Evolutionary conservation across 2,797 vertebrate species (phyloP).

Genomic region (Remorina albescens): DNA sequence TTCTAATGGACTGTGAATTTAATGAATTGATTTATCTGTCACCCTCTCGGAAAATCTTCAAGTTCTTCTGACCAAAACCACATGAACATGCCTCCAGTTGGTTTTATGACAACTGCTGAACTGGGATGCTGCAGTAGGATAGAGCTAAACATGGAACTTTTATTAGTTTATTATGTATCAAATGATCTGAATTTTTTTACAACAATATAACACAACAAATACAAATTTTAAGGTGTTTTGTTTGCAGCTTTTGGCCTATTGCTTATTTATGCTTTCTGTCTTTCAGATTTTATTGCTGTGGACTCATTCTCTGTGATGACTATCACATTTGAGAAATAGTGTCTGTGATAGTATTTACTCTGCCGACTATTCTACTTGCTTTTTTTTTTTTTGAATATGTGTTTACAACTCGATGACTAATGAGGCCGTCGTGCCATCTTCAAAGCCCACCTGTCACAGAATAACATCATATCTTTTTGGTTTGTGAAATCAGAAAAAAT

Average conservation of each 20-base stretch:
- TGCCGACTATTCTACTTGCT: not conserved
- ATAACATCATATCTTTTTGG: not conserved
- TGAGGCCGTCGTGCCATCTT: not conserved
- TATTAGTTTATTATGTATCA: not conserved
- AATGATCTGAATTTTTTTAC: not conserved
- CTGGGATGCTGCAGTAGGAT: not conserved
- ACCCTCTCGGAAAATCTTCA: not conserved
- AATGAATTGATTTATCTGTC: not conserved
- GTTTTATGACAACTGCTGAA: not conserved
- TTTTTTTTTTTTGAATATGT: not conserved
- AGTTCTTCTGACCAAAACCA: not conserved
- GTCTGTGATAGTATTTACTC: not conserved
- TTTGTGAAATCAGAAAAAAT: not conserved
- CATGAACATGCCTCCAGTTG: not conserved
- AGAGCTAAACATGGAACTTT: not conserved
- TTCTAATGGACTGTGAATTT: not conserved
- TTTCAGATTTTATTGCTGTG: not conserved
- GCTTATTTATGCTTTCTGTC: not conserved
- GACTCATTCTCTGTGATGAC: conserved; percentile 15
- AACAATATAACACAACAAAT: not conserved
- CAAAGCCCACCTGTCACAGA: conserved; percentile 7
- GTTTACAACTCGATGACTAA: not conserved
- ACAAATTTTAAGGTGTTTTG: not conserved
- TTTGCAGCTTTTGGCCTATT: not conserved
- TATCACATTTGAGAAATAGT: not conserved